Evolutionary conservation across 2,797 vertebrate species (phyloP), one percentile per base, ranked within the genome.

Genomic region (Hafferia zeledoni): DNA sequence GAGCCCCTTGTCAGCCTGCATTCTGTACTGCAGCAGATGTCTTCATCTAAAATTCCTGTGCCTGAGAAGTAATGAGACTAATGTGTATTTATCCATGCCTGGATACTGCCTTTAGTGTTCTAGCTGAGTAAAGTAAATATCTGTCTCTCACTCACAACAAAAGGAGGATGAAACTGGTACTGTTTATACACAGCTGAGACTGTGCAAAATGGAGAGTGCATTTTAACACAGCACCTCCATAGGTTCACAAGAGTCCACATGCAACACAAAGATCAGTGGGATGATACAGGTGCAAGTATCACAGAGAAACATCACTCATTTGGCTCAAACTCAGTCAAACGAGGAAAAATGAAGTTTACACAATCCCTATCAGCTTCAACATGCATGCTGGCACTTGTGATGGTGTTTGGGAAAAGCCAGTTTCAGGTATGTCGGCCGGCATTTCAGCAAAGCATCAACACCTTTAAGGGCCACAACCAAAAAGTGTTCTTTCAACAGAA

Each of bases 401-500:
- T 14, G 15, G 43, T 5, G 0, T 44, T 60, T 39, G 39, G n/a
- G 27, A 93, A 56, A 59, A 71, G 76, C 13, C 2, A 1, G 39
- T 65, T 83, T 77, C 24, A 19, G 78, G 23, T 67, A 33, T 39
- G 77, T 37, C 13, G 27, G 53, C 14, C 77, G 56, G 75, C n/a
- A 33, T 37, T 53, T 46, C 22, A 78, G 65, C 53, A 59, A 81
- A 86, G 49, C 56, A 49, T 60, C 12, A 13, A 60, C 17, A 63
- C 37, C n/a, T 81, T 94, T 83, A 82, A 70, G 44, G 74, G 47
- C 20, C 18, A 16, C 39, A 82, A n/a, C 47, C 60, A 65, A 85
- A 89, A 43, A 30, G n/a, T n/a, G 18, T 44, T 61, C 93, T 95
- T 95, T 95, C 96, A 95, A 91, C 87, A 92, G 79, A 78, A 93